Conservation (phyloP, 2,797 vertebrate genomes). For the Rhadinocentrus ornatus region DNA sequence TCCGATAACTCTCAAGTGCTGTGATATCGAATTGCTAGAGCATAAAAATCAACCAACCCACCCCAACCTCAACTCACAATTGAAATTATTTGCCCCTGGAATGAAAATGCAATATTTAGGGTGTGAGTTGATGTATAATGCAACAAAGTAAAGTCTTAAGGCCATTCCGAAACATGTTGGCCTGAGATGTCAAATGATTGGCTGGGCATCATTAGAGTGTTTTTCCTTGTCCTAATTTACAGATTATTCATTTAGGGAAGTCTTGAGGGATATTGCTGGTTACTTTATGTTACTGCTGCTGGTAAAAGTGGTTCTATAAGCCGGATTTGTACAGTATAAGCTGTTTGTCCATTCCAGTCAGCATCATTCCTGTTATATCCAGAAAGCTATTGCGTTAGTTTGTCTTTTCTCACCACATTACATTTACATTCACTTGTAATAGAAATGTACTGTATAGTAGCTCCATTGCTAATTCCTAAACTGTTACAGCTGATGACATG, state of each 20-base stretch:
- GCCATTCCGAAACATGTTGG: conserved; percentile 69
- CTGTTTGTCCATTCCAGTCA: conserved; percentile 5
- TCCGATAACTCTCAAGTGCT: conserved; percentile 71
- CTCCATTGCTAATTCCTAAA: too few species aligned
- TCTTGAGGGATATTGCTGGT: conserved; percentile 53
- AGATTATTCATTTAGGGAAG: conserved; percentile 63
- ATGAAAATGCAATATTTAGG: conserved; percentile 73
- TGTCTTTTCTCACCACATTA: background rate
- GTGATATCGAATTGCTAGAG: conserved; percentile 68
- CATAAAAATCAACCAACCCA: conserved; percentile 54
- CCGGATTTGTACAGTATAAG: conserved; percentile 11
- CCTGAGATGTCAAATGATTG: conserved; percentile 71
- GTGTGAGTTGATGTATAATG: conserved; percentile 76
- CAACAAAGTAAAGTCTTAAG: conserved; percentile 78
- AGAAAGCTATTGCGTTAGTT: background rate
- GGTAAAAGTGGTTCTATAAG: conserved; percentile 36
- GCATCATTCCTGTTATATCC: background rate
- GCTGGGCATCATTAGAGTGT: conserved; percentile 68
- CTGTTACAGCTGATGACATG: too few species aligned
- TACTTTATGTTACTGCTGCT: conserved; percentile 41
- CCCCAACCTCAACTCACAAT: conserved; percentile 59
- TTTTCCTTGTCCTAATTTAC: conserved; percentile 72
- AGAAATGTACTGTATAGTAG: too few species aligned
- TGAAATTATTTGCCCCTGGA: conserved; percentile 79
- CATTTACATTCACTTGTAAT: background rate